Base-by-base conservation (phyloP, 2,888 invertebrate genomes). In the Ligdia adustata region DNA sequence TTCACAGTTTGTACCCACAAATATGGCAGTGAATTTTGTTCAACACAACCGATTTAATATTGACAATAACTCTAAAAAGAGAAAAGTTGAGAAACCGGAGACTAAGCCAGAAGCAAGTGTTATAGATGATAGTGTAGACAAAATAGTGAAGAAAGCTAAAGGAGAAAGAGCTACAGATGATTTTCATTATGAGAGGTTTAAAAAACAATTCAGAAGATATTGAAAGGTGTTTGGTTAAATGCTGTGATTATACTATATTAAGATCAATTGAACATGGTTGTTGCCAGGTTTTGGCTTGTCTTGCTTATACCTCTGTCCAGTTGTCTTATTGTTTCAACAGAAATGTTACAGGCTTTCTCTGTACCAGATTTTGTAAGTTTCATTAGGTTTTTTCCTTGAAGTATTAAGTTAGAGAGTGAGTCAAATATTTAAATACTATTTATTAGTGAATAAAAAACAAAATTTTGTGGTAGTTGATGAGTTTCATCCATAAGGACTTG, bases 11-110 rank as follows among this genome's bases (percentile, higher is more conserved):
- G 98, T 99, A 0, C 99, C 99, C 0, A 97, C 97, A 9, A 99
- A 99, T 77, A 97, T 99, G 96, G 98, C 99, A 6, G 98, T 98
- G 0, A 99, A 99, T 87, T 99, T 99, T 91, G 97, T 98, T 22
- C 98, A 99, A 69, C 98, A 99, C 75, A 98, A 98, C 82, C 92
- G 98, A 92, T 98, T 98, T 83, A 98, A 97, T 79, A 95, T 98
- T 55, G 98, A 98, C 64, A 93, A 93, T 54, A 86, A 91, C 53
- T 88, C 92, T 4, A 92, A 92, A 67, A 92, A 92, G 60, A 92
- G 92, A 66, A 92, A 92, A 73, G 71, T 88, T 22, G 93, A 88
- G 24, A 93, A 92, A 52, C 89, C 83, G 0, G 89, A 78, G 6
- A 63, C 75, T 5, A 90, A 91, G 60, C 64, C 75, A 45, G 81